Evolutionary conservation across 2,113 vertebrate species (phyloP).

Genomic region (Cephalopholis sonnerati): DNA sequence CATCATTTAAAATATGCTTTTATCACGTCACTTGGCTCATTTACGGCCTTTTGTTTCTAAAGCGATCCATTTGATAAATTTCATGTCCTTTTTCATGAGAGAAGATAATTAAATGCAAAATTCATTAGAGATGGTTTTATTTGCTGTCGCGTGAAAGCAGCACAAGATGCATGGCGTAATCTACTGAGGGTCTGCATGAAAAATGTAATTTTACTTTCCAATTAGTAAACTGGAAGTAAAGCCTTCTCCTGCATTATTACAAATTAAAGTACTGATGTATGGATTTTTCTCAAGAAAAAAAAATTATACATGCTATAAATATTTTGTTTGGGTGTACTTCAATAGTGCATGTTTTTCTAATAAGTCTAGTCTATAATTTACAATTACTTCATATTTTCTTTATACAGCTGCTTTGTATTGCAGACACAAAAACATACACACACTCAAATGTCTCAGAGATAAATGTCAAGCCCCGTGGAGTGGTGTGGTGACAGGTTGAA

Average conservation of each 20-base stretch:
- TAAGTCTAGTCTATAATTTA: neutral
- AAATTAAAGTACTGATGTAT: neutral
- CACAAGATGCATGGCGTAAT: slow-evolving; percentile 56
- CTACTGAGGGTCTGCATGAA: slow-evolving; percentile 23
- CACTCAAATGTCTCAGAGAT: neutral
- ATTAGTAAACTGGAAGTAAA: slow-evolving; percentile 9
- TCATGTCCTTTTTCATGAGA: slow-evolving; percentile 41
- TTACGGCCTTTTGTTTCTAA: slow-evolving; percentile 34
- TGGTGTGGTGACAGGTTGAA: slow-evolving; percentile 30
- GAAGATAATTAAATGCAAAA: slow-evolving; percentile 58
- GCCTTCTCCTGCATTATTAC: neutral
- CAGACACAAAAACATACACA: neutral
- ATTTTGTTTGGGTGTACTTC: neutral
- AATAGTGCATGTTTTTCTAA: neutral
- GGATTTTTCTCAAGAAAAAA: neutral
- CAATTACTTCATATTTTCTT: neutral
- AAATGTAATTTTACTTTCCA: slow-evolving; percentile 17
- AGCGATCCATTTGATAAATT: slow-evolving; percentile 41
- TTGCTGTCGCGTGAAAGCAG: slow-evolving; percentile 50
- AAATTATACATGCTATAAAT: neutral
- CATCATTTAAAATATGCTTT: slow-evolving; percentile 26
- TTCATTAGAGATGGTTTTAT: slow-evolving; percentile 54
- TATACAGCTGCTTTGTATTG: neutral
- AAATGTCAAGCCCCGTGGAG: slow-evolving; percentile 12
- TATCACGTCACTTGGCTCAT: slow-evolving; percentile 29